Base-by-base conservation (phyloP, 1,140 invertebrate species). In the Dinoponera quadriceps region DNA sequence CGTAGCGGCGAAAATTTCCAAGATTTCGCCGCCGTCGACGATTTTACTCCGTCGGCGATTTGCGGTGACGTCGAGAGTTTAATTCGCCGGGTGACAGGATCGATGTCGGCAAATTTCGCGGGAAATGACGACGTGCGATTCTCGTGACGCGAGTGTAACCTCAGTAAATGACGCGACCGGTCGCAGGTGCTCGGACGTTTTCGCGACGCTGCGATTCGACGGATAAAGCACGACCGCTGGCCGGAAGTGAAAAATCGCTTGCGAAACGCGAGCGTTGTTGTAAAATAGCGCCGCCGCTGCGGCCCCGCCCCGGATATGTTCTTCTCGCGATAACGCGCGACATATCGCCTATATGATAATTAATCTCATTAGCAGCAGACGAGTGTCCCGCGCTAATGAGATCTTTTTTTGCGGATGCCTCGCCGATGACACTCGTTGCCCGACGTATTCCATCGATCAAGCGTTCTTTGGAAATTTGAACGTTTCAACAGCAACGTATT, bases 321-420 rank as follows among this genome's bases (percentile, higher is more conserved):
- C 27, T 71, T 57, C 27, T 55, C 33, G n/a, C 13, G 13, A 20
- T 29, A 14, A 44, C 33, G 5, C n/a, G 54, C 51, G 57, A 86
- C n/a, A 48, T 20, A 57, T 54, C n/a, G 65, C 14, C 68, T 71
- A 75, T 49, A 48, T 33, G 77, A 48, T 88, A 88, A 88, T 88
- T 88, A 88, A 88, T 88, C 83, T 88, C 80, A 88, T 87, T 88
- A 88, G 82, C 69, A 62, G n/a, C 13, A 51, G 57, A 11, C 72
- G 51, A 29, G 33, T 48, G 82, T 82, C 22, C 66, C 66, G 60
- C 49, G 55, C 66, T 87, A 88, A 88, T 82, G 72, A 88, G 77
- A 55, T 33, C 57, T 87, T 83, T 88, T 87, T 65, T 49, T 44
- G 14, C n/a, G n/a, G n/a, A n/a, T n/a, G 20, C 33, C n/a, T 14